phyloP scores from a whole-genome alignment of 2,888 invertebrate species.

The Patella ulyssiponensis region DNA sequence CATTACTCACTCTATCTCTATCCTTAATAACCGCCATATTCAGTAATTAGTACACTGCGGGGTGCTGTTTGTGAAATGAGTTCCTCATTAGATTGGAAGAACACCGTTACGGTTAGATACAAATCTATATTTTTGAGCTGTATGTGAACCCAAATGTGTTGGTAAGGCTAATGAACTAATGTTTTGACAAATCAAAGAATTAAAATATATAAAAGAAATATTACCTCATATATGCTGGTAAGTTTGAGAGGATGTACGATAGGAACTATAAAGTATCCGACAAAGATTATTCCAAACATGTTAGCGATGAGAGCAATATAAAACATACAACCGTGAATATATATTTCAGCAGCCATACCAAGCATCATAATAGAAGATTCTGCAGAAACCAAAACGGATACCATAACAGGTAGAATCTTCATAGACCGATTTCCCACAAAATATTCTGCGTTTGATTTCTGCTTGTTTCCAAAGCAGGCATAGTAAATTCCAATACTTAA shows the following conservation, averaged over 20 bases:
- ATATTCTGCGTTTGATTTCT: slow-evolving; percentile 74
- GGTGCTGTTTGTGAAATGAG: no score
- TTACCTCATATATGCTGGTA: slow-evolving; percentile 68
- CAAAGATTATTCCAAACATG: slow-evolving; percentile 56
- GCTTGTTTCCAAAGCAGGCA: slow-evolving; percentile 75
- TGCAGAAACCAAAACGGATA: slow-evolving; percentile 70
- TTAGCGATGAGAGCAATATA: slow-evolving; percentile 58
- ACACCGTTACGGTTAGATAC: no score
- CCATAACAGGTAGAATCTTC: slow-evolving; percentile 68
- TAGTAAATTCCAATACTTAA: slow-evolving; percentile 69
- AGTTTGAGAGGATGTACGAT: slow-evolving; percentile 64
- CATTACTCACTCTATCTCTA: no score
- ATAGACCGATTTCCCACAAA: slow-evolving; percentile 69
- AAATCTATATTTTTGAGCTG: no score
- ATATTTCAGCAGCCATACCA: slow-evolving; percentile 68
- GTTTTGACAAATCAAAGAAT: no score
- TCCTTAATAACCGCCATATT: no score
- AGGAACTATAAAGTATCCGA: slow-evolving; percentile 62
- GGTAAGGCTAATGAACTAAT: no score
- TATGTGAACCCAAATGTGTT: no score
- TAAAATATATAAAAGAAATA: no score
- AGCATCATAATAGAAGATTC: slow-evolving; percentile 67
- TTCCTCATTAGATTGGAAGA: no score
- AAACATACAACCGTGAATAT: slow-evolving; percentile 60
- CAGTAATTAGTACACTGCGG: no score